phyloP scores from a whole-genome alignment of 2,888 invertebrate species.

The Panorpa germanica region DNA sequence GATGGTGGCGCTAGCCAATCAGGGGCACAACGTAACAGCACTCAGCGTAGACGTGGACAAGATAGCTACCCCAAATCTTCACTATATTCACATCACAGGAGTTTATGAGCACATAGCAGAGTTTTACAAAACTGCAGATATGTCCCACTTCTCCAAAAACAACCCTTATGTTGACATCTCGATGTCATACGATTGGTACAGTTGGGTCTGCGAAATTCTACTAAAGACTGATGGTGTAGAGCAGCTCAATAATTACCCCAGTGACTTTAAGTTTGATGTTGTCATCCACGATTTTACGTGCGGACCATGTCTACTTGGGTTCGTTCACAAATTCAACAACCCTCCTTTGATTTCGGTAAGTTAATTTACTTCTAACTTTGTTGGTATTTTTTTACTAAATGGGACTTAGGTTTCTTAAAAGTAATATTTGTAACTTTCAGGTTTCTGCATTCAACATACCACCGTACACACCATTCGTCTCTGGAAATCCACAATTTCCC shows the following conservation, averaged over 20 bases:
- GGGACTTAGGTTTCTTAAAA: too few species aligned
- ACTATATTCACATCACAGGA: too few species aligned
- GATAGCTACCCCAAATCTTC: too few species aligned
- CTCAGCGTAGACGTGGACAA: too few species aligned
- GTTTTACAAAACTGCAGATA: too few species aligned
- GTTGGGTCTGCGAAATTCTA: background rate
- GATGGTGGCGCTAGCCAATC: too few species aligned
- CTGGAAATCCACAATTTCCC: constrained; percentile 13
- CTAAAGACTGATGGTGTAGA: constrained; percentile 15
- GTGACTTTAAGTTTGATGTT: constrained; percentile 17
- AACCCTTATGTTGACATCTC: constrained; percentile 12
- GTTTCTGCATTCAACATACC: constrained; percentile 13
- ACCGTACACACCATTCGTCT: constrained; percentile 10
- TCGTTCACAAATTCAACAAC: constrained; percentile 17
- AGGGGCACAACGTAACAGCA: too few species aligned
- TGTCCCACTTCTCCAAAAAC: too few species aligned
- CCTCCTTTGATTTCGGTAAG: constrained; percentile 16
- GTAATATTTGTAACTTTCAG: too few species aligned
- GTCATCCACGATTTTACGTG: constrained; percentile 16
- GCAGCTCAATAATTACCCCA: constrained; percentile 15
- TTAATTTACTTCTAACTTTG: too few species aligned
- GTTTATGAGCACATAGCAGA: too few species aligned
- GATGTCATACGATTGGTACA: background rate
- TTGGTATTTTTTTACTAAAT: too few species aligned
- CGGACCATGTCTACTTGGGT: constrained; percentile 15